A percentile compares a stretch with the other conserved stretches of the same genome.
Conservation (phyloP, 2,113 vertebrate species). For the Alectura lathami region DNA sequence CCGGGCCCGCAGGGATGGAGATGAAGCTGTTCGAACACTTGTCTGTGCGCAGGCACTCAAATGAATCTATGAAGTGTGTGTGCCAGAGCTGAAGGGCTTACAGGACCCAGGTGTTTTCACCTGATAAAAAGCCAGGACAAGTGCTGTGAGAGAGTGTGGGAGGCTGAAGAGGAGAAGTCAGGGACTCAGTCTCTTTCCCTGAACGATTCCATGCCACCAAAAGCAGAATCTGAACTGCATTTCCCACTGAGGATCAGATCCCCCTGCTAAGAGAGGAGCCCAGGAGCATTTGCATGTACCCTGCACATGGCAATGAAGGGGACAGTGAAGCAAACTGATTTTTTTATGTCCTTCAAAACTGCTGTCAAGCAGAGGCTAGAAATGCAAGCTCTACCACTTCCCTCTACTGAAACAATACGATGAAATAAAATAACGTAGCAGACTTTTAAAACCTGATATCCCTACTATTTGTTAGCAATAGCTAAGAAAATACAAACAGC, state of each 20-base stretch:
- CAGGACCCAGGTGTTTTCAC: slow-evolving; percentile 1
- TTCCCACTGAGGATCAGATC: neutral
- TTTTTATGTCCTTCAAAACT: neutral
- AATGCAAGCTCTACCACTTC: neutral
- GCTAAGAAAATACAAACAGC: neutral
- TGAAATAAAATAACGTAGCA: neutral
- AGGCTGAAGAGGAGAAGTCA: neutral
- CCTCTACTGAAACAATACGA: neutral
- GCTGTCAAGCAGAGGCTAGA: neutral
- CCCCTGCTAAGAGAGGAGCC: neutral
- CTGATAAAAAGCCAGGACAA: slow-evolving; percentile 30
- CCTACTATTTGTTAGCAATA: neutral
- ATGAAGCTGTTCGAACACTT: neutral
- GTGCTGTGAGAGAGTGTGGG: neutral
- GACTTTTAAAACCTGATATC: neutral
- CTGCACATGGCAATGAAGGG: fast-evolving
- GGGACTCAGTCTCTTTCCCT: neutral
- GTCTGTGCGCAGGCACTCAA: neutral
- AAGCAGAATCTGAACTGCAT: neutral
- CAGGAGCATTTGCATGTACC: neutral
- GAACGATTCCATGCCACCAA: neutral
- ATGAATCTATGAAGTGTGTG: neutral
- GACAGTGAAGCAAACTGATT: neutral
- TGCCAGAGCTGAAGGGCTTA: slow-evolving; percentile 14
- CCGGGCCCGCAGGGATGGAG: neutral